A percentile compares a stretch with the other conserved stretches of the same genome.
phyloP scores from a whole-genome alignment of 2,888 invertebrate genomes.

The Drosophila gaucha region DNA sequence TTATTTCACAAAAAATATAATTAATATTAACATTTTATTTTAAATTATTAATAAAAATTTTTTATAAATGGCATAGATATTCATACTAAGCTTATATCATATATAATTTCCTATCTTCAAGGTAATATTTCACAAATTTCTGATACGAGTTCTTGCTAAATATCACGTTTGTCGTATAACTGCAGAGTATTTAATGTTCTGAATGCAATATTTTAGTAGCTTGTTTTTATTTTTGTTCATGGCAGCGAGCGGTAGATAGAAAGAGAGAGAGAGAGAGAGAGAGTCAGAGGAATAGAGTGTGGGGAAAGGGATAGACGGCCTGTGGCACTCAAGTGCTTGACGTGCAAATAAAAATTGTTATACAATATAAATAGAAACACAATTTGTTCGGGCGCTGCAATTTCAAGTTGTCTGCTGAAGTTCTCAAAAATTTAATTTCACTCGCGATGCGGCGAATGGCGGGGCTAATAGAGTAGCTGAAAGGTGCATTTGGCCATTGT shows the following conservation, averaged over 20 bases:
- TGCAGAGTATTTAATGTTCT: constrained; percentile 1
- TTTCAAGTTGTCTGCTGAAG: constrained; percentile 74
- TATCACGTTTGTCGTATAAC: background rate
- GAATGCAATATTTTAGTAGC: constrained; percentile 3
- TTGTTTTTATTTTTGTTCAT: constrained; percentile 20
- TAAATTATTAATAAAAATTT: no score
- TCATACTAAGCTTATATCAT: background rate
- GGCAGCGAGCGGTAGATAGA: background rate
- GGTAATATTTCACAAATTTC: no score
- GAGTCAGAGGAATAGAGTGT: no score
- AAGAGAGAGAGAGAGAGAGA: background rate
- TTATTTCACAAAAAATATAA: no score
- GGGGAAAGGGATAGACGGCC: background rate
- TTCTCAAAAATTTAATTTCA: constrained; percentile 63
- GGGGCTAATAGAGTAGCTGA: constrained; percentile 30
- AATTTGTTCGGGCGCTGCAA: constrained; percentile 52
- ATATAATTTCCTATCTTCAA: background rate
- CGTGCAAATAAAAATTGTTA: constrained; percentile 76
- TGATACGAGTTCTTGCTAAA: background rate
- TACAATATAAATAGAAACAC: constrained; percentile 79
- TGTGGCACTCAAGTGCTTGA: constrained; percentile 61
- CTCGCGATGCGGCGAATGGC: constrained; percentile 5
- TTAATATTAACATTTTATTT: no score
- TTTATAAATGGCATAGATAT: no score
- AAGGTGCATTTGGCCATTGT: constrained; percentile 43